These are phyloP conservation scores for Tiphia femorata DNA, from an alignment of 2,888 invertebrate species.

Conservation along the genomic window DNA sequence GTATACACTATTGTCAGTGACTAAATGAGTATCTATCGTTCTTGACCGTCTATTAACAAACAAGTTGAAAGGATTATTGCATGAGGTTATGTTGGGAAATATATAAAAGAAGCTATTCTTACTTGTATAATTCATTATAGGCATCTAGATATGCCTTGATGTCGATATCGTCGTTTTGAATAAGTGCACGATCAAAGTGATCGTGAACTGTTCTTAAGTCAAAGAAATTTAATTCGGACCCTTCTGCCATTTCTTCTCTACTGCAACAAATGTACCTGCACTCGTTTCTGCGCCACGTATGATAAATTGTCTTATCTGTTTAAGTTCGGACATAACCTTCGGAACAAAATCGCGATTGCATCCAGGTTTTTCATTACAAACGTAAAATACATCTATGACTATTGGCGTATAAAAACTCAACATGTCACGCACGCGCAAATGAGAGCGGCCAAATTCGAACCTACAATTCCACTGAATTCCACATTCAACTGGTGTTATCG, in stretches of 20 bases:
- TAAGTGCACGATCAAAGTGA: constrained; percentile 76
- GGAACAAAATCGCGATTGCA: background rate
- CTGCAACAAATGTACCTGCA: constrained; percentile 3
- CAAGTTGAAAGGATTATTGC: background rate
- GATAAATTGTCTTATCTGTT: constrained; percentile 13
- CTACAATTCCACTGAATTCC: too few relatives aligned
- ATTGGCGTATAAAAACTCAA: too few relatives aligned
- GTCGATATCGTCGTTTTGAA: constrained; percentile 80
- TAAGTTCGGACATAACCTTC: constrained; percentile 2
- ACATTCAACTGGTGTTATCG: too few relatives aligned
- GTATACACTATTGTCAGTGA: too few relatives aligned
- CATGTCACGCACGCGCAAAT: too few relatives aligned
- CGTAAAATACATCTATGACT: too few relatives aligned
- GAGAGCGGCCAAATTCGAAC: too few relatives aligned
- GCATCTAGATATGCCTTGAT: constrained; percentile 82
- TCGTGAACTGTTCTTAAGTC: constrained; percentile 75
- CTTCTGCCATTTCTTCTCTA: constrained; percentile 57
- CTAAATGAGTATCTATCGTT: too few relatives aligned
- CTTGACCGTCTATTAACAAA: too few relatives aligned
- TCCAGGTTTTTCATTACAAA: too few relatives aligned
- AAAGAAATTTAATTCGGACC: constrained; percentile 65
- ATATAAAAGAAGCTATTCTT: constrained; percentile 67
- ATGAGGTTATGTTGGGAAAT: constrained; percentile 29
- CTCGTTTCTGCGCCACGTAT: background rate
- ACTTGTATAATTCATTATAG: constrained; percentile 88